These are phyloP conservation scores for Dolomedes plantarius DNA, from an alignment of 2,888 invertebrate species.

Conservation along the genomic window DNA sequence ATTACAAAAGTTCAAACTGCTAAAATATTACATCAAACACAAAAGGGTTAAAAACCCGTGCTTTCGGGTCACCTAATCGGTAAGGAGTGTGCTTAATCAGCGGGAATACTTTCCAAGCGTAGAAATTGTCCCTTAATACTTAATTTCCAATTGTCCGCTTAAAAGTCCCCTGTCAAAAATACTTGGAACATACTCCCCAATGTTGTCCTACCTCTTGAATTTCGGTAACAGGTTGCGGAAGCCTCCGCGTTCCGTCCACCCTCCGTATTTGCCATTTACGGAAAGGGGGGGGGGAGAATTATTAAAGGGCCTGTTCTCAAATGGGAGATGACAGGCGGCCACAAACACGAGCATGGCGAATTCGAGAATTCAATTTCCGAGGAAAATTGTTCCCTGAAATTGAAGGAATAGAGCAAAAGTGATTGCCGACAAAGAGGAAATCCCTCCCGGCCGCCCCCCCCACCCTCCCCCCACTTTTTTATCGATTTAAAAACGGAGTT, in stretches of 20 bases:
- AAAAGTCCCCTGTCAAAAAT: no score
- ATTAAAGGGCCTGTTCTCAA: slow-evolving; percentile 21
- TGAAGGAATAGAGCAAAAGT: slow-evolving; percentile 40
- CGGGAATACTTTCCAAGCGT: no score
- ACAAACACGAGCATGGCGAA: slow-evolving; percentile 52
- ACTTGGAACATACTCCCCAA: background rate
- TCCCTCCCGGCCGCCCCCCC: no score
- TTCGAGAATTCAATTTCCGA: slow-evolving; percentile 58
- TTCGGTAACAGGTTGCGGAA: slow-evolving; percentile 9
- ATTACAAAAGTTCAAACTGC: no score
- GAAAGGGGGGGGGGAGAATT: background rate
- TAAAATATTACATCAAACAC: no score
- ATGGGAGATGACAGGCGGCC: slow-evolving; percentile 57
- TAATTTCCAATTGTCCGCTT: no score
- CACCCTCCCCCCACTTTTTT: no score
- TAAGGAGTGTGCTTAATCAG: no score
- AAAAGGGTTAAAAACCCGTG: no score
- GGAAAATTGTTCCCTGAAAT: slow-evolving; percentile 56
- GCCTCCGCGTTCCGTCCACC: slow-evolving; percentile 17
- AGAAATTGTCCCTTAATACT: background rate
- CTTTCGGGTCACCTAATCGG: no score
- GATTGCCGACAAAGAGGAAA: slow-evolving; percentile 10
- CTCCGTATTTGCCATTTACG: slow-evolving; percentile 30
- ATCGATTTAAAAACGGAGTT: no score
- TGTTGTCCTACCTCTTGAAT: slow-evolving; percentile 1